These are phyloP conservation scores for Phrynocephalus versicolor DNA, from an alignment of 2,113 vertebrate genomes.

Conservation along the genomic window DNA sequence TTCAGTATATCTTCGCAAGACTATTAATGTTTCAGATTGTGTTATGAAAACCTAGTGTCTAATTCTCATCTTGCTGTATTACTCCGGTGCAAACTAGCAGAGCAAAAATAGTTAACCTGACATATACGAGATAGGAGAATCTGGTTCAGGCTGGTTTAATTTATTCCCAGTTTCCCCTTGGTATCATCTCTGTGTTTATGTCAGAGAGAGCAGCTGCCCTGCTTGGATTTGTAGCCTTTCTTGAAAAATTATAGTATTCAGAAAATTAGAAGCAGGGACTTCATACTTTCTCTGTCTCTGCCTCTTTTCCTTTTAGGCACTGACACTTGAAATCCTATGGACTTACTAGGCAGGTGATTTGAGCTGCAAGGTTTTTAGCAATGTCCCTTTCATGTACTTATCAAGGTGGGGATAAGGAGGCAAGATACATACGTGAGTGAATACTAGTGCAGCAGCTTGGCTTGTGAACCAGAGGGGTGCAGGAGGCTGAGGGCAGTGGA, in stretches of 20 bases:
- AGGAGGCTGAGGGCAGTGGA: background rate
- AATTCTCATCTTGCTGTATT: slow-evolving; percentile 54
- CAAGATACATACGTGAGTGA: too few relatives aligned
- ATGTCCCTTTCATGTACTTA: too few relatives aligned
- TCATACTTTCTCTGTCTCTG: background rate
- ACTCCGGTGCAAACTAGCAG: slow-evolving; percentile 45
- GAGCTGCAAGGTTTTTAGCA: background rate
- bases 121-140: slow-evolving; percentile 56
- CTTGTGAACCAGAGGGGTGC: background rate
- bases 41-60: slow-evolving; percentile 59
- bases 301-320: slow-evolving; percentile 18
- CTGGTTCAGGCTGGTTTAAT: slow-evolving; percentile 51
- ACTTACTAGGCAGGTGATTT: slow-evolving; percentile 36
- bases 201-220: slow-evolving; percentile 31
- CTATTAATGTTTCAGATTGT: slow-evolving; percentile 50
- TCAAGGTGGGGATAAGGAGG: background rate
- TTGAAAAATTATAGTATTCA: slow-evolving; percentile 9
- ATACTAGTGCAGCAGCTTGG: background rate
- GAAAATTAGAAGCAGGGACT: slow-evolving; percentile 41
- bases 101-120: slow-evolving; percentile 40
- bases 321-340: slow-evolving; percentile 19
- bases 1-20: slow-evolving; percentile 38
- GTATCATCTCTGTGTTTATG: slow-evolving; percentile 51
- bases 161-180: slow-evolving; percentile 58
- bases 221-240: slow-evolving; percentile 49